Conservation (phyloP, 2,888 invertebrate genomes). For the Ormyrus thymus region DNA sequence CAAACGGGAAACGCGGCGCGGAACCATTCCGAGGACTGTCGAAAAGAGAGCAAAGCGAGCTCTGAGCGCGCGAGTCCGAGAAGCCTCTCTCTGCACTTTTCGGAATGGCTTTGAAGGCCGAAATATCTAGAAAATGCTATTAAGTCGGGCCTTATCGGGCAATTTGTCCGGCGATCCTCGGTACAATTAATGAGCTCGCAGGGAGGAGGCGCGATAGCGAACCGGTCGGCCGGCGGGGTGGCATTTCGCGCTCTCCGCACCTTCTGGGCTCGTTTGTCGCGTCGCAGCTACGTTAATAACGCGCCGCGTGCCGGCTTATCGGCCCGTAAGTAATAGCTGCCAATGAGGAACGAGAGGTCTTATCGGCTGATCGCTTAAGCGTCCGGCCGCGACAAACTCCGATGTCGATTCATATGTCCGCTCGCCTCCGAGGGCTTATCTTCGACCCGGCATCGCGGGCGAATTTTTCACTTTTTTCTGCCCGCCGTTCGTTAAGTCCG, state of each 20-base stretch:
- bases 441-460: neutral
- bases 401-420: too few relatives aligned
- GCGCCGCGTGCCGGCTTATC: conserved; percentile 62
- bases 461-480: conserved; percentile 24
- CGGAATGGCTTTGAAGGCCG: conserved; percentile 27
- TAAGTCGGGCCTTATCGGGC: conserved; percentile 65
- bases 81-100: neutral
- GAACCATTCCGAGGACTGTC: neutral
- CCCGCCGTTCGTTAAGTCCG: neutral
- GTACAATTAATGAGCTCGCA: conserved; percentile 67
- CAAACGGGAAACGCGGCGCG: neutral
- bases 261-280: conserved; percentile 15
- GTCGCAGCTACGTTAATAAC: conserved; percentile 41
- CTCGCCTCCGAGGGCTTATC: neutral
- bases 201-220: conserved; percentile 58
- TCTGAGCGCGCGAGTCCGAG: neutral
- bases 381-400: conserved; percentile 8
- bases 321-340: conserved; percentile 69
- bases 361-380: conserved; percentile 33
- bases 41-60: neutral
- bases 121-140: conserved; percentile 66
- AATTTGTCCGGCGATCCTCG: conserved; percentile 67
- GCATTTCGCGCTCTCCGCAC: conserved; percentile 11
- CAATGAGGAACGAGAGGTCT: conserved; percentile 59
- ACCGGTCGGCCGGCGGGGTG: conserved; percentile 56